Base-by-base conservation (phyloP, 2,888 invertebrate species). In the Chouioia cunea region DNA sequence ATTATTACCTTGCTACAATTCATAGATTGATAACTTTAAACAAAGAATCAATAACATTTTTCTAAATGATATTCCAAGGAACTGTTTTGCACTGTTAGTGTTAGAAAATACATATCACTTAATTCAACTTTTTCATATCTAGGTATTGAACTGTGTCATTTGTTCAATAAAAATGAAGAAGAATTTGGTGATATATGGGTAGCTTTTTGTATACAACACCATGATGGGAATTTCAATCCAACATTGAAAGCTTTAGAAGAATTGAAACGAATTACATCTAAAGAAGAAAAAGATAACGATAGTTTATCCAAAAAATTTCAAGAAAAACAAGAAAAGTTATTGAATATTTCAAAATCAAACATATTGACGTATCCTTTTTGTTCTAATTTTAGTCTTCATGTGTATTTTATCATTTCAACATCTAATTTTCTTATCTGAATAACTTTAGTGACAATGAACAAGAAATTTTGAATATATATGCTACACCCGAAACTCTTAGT, bases 171-270 rank as follows among this genome's bases (percentile, higher is more conserved):
- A 67, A 77, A 79, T 58, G 81, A 79, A 71, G 83, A 83, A 58
- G 69, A 75, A 36, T 77, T 85, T 56, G 77, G 81, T 1, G 82
- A 84, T 64, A 77, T 77, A 60, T 85, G 85, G 85, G 59, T 84
- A 16, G 81, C 79, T 15, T 85, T 79, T 68, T 78, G 79, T 52
- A 71, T 80, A 44, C 65, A 69, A 2, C 73, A 59, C 15, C 66
- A 76, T 43, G 76, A 78, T 12, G 70, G 77, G 48, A 76, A 75
- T 48, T 76, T 78, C 47, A 70, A 78, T 62, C 81, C 79, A 0
- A 78, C 81, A 14, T 0, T 83, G 16, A 60, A 78, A 22, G 69
- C 68, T 46, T 78, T 85, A 27, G 70, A 70, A 12, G 73, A 82
- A 53, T 73, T 83, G 75, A 79, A 83, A 66, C 69, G 71, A 43